A percentile compares a stretch with the other conserved stretches of the same genome.
These are phyloP conservation scores for Nomia melanderi DNA, from an alignment of 1,140 invertebrate genomes.

Conservation along the genomic window DNA sequence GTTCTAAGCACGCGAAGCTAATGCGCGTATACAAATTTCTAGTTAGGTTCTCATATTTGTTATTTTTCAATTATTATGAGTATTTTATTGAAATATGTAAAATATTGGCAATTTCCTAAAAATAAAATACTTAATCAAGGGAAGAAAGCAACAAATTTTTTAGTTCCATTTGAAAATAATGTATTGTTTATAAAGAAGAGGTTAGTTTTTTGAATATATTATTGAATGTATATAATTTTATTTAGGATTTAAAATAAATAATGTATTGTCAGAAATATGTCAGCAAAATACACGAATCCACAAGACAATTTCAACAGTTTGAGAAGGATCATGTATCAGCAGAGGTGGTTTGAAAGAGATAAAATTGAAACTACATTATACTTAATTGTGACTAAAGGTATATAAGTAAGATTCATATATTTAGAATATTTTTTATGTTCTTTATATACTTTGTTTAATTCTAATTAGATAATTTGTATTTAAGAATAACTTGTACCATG, in stretches of 20 bases:
- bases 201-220: conserved; percentile 13
- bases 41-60: not conserved
- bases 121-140: not conserved
- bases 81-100: not conserved
- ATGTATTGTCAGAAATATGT: not conserved
- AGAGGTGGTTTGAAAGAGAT: not conserved
- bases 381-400: not conserved
- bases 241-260: not conserved
- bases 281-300: too few relatives aligned
- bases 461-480: not conserved
- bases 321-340: accelerated
- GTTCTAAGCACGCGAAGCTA: too few relatives aligned
- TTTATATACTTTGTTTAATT: not conserved
- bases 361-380: not conserved
- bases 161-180: not conserved
- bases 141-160: not conserved
- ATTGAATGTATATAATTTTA: not conserved
- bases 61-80: not conserved
- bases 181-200: not conserved
- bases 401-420: not conserved
- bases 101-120: not conserved
- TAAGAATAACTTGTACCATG: too few relatives aligned
- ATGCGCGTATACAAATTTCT: too few relatives aligned
- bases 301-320: too few relatives aligned
- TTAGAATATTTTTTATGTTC: not conserved